These are phyloP conservation scores for Microtus oregoni DNA, from an alignment of 2,113 vertebrate species.

Conservation along the genomic window DNA sequence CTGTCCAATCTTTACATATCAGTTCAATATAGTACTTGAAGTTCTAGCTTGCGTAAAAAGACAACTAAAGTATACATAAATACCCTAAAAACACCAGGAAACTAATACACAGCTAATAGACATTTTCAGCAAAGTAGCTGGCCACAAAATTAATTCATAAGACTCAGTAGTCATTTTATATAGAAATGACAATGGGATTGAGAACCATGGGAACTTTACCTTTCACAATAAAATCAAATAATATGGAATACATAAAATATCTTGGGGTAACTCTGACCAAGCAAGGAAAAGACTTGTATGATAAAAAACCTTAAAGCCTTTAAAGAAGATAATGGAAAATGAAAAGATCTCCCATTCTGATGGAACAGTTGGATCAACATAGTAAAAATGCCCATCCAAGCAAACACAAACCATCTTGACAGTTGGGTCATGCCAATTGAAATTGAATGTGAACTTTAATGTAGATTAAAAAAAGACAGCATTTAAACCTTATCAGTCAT, in stretches of 20 bases:
- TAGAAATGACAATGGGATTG: not conserved
- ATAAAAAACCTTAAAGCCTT: not conserved
- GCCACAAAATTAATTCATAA: not conserved
- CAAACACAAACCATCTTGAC: not conserved
- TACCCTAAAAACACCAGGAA: not conserved
- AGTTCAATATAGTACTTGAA: not conserved
- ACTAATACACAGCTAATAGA: not conserved
- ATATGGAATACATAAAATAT: not conserved
- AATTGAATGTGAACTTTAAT: not conserved
- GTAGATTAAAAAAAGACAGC: not conserved
- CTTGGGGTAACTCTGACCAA: not conserved
- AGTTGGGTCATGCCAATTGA: not conserved
- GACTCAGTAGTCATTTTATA: not conserved
- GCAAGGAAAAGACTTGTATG: not conserved
- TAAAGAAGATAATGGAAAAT: not conserved
- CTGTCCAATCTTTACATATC: not conserved
- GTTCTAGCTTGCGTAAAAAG: not conserved
- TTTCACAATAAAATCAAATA: not conserved
- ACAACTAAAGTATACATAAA: not conserved
- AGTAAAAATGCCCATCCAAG: not conserved
- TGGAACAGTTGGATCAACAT: not conserved
- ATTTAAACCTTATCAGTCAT: not conserved
- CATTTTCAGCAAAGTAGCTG: not conserved
- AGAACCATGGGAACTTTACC: not conserved
- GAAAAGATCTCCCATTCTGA: not conserved